Evolutionary conservation across 1,140 invertebrate species (phyloP), one percentile per base, ranked within the genome.

Genomic region (Zaprionus capensis): DNA sequence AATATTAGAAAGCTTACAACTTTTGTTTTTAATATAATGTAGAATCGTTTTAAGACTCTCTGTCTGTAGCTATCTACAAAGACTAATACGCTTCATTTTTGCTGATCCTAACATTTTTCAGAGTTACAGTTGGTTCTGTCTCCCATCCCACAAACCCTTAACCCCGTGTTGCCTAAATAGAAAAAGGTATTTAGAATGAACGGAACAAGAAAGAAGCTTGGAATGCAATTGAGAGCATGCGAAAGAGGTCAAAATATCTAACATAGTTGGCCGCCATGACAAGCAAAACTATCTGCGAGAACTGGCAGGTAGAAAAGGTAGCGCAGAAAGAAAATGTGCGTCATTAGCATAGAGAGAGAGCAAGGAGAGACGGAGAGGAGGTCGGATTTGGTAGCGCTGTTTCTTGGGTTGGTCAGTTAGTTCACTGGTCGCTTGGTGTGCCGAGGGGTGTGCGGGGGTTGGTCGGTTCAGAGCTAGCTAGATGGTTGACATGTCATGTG

Each of bases 401-500:
- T 49, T 65, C 53, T 51, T 59, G 44, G 53, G 38, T 63, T 64
- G 36, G 64, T 64, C 64, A 62, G 22, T 44, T 34, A 44, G 49
- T 41, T 44, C 26, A 20, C 36, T 28, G 17, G 24, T 51, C n/a
- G 26, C 28, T 22, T 28, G 59, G 28, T 41, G 58, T 63, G 61
- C 20, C 57, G 53, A 20, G 28, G 26, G 69, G 41, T 22, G 22
- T n/a, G 5, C 4, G 22, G 49, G 41, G 49, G 59, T 56, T 17
- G 62, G 57, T 62, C 58, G 36, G 68, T 73, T 57, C 36, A 41
- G 36, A 46, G 41, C 4, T 28, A 20, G 31, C 12, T 44, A 17
- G 49, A n/a, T 34, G 61, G 9, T 38, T 70, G 69, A 80, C 83
- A 83, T 86, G 82, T 82, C 87, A 86, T 87, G 83, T 88, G 83